phyloP scores from a whole-genome alignment of 2,888 invertebrate species.

The Nineta flava region DNA sequence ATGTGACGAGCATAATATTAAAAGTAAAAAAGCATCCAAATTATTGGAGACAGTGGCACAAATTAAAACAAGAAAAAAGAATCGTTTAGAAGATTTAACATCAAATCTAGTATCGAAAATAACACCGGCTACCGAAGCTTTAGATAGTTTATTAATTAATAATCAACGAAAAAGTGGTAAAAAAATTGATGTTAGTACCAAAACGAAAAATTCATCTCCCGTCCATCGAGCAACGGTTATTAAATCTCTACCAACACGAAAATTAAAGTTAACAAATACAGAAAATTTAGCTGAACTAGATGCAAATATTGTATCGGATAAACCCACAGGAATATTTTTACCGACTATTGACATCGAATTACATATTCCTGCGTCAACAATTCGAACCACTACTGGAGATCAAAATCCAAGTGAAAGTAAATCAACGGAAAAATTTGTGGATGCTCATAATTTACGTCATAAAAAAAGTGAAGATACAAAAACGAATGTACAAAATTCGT shows the following conservation, averaged over 20 bases:
- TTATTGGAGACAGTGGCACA: constrained; percentile 28
- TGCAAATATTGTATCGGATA: constrained; percentile 15
- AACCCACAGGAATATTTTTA: constrained; percentile 53
- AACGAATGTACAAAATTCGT: constrained; percentile 28
- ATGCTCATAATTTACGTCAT: constrained; percentile 10
- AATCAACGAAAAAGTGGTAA: constrained; percentile 35
- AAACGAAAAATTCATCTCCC: constrained; percentile 12
- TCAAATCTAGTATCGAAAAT: constrained; percentile 45
- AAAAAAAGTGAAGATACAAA: constrained; percentile 23
- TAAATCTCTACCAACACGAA: constrained; percentile 37
- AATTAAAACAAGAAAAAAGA: constrained; percentile 45
- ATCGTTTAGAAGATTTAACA: constrained; percentile 41
- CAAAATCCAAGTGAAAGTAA: constrained; percentile 27
- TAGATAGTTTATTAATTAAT: constrained; percentile 33
- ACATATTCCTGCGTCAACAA: constrained; percentile 42
- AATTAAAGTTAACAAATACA: constrained; percentile 29
- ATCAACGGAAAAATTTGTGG: constrained; percentile 19
- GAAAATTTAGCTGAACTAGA: constrained; percentile 28
- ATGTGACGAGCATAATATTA: constrained; percentile 17
- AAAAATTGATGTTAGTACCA: constrained; percentile 34
- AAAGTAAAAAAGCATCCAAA: constrained; percentile 14
- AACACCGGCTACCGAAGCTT: constrained; percentile 34
- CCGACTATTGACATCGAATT: constrained; percentile 51
- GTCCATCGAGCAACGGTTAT: constrained; percentile 35
- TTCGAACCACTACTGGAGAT: constrained; percentile 30